Conservation (phyloP, 2,888 invertebrate species). For the Pachycephus smyrnensis region DNA sequence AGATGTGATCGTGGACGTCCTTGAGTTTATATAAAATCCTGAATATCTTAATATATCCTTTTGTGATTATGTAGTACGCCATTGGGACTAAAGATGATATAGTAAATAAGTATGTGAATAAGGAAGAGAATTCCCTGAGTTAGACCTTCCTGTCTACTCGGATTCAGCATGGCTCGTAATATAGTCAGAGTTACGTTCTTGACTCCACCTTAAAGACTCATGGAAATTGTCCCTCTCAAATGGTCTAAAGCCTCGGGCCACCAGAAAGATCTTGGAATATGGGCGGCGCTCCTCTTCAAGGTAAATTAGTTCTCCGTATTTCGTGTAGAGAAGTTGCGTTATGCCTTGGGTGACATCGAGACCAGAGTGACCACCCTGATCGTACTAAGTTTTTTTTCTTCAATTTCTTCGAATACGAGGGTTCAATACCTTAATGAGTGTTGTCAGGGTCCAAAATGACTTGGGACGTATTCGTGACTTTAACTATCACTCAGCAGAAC, state of each 20-base stretch:
- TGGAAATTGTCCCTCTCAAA: neutral
- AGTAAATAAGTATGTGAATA: neutral
- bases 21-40: neutral
- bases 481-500: neutral
- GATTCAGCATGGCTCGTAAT: slow-evolving; percentile 3
- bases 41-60: neutral
- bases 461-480: neutral
- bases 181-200: neutral
- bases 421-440: neutral
- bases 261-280: slow-evolving; percentile 19
- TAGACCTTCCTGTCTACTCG: neutral
- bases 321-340: neutral
- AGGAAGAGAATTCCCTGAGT: neutral
- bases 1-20: neutral
- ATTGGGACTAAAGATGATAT: neutral
- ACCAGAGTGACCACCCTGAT: neutral
- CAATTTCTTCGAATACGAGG: neutral
- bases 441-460: neutral
- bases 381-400: neutral
- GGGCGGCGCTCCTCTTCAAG: slow-evolving; percentile 42
- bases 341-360: neutral
- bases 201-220: neutral
- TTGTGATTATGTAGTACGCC: neutral
- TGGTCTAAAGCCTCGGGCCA: neutral
- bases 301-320: slow-evolving; percentile 55